Evolutionary conservation across 2,113 vertebrate species (phyloP).

Genomic region (Sapayoa aenigma): DNA sequence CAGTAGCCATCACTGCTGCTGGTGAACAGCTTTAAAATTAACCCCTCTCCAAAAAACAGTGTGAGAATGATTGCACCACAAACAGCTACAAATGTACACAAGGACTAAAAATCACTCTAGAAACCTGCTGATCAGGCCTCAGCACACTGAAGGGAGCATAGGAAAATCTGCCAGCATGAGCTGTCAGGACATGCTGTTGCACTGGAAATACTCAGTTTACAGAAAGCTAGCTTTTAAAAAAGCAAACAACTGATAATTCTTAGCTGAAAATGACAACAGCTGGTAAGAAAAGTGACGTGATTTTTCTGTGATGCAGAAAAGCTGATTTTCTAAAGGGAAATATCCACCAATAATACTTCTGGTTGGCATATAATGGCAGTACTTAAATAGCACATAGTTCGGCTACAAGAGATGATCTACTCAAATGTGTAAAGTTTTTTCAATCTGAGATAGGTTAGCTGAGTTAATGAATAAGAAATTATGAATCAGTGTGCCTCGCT

Average conservation of each 20-base stretch:
- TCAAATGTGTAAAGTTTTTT: not conserved
- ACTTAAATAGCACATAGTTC: not conserved
- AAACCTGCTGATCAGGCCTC: not conserved
- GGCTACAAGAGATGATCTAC: not conserved
- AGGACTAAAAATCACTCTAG: not conserved
- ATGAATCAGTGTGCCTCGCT: not conserved
- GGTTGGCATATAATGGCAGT: not conserved
- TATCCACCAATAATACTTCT: not conserved
- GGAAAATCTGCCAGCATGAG: not conserved
- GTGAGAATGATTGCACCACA: not conserved
- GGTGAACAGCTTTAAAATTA: not conserved
- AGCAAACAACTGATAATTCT: not conserved
- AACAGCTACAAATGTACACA: not conserved
- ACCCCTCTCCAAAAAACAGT: not conserved
- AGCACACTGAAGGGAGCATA: not conserved
- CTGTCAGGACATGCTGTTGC: not conserved
- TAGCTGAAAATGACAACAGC: not conserved
- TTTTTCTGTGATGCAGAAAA: not conserved
- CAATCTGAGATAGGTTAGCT: not conserved
- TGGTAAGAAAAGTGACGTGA: not conserved
- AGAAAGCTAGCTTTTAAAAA: not conserved
- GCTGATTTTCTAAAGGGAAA: not conserved
- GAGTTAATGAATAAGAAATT: not conserved
- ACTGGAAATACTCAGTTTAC: not conserved
- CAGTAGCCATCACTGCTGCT: not conserved